Evolutionary conservation across 2,888 invertebrate genomes (phyloP).

Genomic region (Drosophila colorata): DNA sequence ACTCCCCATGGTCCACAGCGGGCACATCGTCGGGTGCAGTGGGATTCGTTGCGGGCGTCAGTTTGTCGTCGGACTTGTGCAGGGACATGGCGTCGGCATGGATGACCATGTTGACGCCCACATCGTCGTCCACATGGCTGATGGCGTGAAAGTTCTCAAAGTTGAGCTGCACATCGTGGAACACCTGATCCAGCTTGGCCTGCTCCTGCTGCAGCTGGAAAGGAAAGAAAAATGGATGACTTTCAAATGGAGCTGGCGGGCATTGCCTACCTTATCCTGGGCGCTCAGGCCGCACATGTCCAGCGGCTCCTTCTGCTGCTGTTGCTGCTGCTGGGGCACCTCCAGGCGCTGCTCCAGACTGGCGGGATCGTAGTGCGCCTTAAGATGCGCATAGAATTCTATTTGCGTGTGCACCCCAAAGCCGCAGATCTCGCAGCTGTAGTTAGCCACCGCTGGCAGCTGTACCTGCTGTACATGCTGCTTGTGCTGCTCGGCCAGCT

Average conservation of each 20-base stretch:
- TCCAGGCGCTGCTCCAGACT: slow-evolving; percentile 74
- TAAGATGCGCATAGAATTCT: slow-evolving; percentile 94
- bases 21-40: slow-evolving; percentile 37
- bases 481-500: slow-evolving; percentile 46
- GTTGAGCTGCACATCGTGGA: slow-evolving; percentile 82
- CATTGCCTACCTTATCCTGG: slow-evolving; percentile 56
- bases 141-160: slow-evolving; percentile 81
- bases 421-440: slow-evolving; percentile 91
- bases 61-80: slow-evolving; percentile 51
- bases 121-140: slow-evolving; percentile 54
- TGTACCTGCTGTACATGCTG: slow-evolving; percentile 28
- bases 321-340: slow-evolving; percentile 45
- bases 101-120: slow-evolving; percentile 70
- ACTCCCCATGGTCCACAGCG: slow-evolving; percentile 87
- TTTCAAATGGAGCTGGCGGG: neutral
- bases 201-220: slow-evolving; percentile 66
- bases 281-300: slow-evolving; percentile 67
- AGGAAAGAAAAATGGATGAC: neutral
- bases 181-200: slow-evolving; percentile 76
- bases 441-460: slow-evolving; percentile 45
- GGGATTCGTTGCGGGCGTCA: slow-evolving; percentile 32
- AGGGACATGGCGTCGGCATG: slow-evolving; percentile 53
- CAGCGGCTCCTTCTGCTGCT: slow-evolving; percentile 59
- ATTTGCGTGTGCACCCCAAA: slow-evolving; percentile 91
- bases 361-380: slow-evolving; percentile 92